These are phyloP conservation scores for Amblyornis subalaris DNA, from an alignment of 2,113 vertebrate genomes.

Conservation along the genomic window DNA sequence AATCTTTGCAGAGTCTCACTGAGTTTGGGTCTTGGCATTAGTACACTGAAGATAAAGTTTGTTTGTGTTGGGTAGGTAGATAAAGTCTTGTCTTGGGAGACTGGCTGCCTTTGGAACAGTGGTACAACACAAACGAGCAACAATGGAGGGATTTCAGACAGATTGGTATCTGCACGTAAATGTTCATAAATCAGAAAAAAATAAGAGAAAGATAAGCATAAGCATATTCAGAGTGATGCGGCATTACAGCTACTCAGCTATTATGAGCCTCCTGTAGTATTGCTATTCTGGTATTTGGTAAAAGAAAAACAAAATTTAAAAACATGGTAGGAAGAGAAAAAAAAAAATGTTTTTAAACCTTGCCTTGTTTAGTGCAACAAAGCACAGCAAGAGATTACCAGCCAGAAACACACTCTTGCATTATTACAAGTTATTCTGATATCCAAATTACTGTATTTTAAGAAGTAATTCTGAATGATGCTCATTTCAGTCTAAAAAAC, in stretches of 20 bases:
- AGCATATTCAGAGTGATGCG: rapidly evolving
- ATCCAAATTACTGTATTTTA: neutral
- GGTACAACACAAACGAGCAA: neutral
- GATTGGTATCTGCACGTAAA: neutral
- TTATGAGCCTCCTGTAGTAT: neutral
- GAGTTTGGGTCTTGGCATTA: neutral
- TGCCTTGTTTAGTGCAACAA: neutral
- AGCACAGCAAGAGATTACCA: neutral
- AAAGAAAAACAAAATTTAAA: neutral
- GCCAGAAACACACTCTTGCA: neutral
- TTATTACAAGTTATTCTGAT: neutral
- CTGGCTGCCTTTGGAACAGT: neutral
- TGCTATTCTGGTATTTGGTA: neutral
- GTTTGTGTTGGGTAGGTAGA: neutral
- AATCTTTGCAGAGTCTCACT: neutral
- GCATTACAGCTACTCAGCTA: neutral
- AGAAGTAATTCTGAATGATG: neutral
- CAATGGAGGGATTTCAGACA: neutral
- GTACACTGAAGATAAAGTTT: neutral
- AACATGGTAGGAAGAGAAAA: neutral
- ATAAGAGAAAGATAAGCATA: neutral
- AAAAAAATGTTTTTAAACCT: neutral
- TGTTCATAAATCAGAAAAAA: neutral
- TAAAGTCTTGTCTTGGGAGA: neutral
- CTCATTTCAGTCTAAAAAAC: neutral